Base-by-base conservation (phyloP, 2,113 vertebrate species). In the Euleptes europaea region DNA sequence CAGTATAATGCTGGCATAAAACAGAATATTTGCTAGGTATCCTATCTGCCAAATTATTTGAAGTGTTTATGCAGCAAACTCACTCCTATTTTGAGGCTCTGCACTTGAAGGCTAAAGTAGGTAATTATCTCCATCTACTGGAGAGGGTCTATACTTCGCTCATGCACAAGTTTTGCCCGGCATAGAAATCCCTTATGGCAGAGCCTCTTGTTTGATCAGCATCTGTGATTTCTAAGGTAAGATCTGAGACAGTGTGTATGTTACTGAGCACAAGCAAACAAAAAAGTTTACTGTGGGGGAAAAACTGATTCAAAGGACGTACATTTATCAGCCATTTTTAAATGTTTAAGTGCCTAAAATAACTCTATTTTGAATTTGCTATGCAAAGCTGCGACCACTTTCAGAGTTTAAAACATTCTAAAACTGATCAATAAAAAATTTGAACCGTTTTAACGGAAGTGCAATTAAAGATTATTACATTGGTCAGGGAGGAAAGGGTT, bases 41-140 rank as follows among this genome's bases (percentile, higher is more conserved):
- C 9, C 17, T 54, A 3, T 72, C 51, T 31, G 1, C 11, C 60
- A 17, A 60, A 26, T 33, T 44, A 60, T 31, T 10, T 31, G 14
- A 38, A 21, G 13, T 72, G 40, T 5, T 12, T 15, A 49, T 7
- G 4, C 31, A 63, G 38, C 31, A 35, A 60, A 73, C 12, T 49
- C 47, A 40, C 38, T 60, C 60, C 35, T 35, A 19, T 31, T 47
- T 72, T 65, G 6, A 80, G 76, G 60, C 21, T 7, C 35, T 7
- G 7, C 12, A 7, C 7, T 65, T 63, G 49, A 0, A 0, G 15
- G 12, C 5, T n/a, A 80, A 21, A 35, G 54, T 47, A 33, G 91
- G n/a, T 1, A 3, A 8, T 88, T 84, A 92, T 44, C 77, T 72
- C 94, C 93, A 90, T 75, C 93, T 94, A 88, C 90, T 15, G 92